These are phyloP conservation scores for Malachius bipustulatus DNA, from an alignment of 2,888 invertebrate genomes.

Conservation along the genomic window DNA sequence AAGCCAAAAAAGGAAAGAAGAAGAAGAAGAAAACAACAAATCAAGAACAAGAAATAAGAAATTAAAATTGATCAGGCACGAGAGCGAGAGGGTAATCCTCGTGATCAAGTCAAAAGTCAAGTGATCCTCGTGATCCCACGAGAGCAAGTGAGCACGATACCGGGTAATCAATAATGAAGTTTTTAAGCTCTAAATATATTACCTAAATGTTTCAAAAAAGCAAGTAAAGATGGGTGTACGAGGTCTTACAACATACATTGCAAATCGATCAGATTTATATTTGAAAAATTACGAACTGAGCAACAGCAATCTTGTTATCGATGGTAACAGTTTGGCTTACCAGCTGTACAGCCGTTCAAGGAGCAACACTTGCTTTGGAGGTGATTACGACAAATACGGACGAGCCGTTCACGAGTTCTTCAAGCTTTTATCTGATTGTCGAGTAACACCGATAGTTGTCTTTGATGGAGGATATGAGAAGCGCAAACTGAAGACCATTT, in stretches of 20 bases:
- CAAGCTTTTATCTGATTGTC: slow-evolving; percentile 53
- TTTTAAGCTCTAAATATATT: too few species aligned
- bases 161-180: too few species aligned
- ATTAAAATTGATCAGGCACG: too few species aligned
- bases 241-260: slow-evolving; percentile 72
- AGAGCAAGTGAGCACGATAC: too few species aligned
- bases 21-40: too few species aligned
- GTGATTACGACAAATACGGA: slow-evolving; percentile 74
- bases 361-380: slow-evolving; percentile 64
- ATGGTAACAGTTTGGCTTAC: slow-evolving; percentile 66
- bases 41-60: too few species aligned
- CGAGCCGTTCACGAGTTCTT: slow-evolving; percentile 57
- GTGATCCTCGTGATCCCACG: too few species aligned
- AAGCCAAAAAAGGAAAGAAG: too few species aligned
- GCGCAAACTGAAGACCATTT: slow-evolving; percentile 33
- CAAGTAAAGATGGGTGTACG: slow-evolving; percentile 67
- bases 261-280: slow-evolving; percentile 50
- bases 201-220: too few species aligned
- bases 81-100: too few species aligned
- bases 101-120: too few species aligned
- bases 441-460: slow-evolving; percentile 58
- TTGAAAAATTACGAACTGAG: slow-evolving; percentile 52
- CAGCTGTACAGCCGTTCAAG: slow-evolving; percentile 54
- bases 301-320: slow-evolving; percentile 60
- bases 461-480: slow-evolving; percentile 57